Percentiles rank a stretch among this genome's conserved stretches.
Evolutionary conservation across 2,113 vertebrate species (phyloP).

Genomic region (Picathartes gymnocephalus): DNA sequence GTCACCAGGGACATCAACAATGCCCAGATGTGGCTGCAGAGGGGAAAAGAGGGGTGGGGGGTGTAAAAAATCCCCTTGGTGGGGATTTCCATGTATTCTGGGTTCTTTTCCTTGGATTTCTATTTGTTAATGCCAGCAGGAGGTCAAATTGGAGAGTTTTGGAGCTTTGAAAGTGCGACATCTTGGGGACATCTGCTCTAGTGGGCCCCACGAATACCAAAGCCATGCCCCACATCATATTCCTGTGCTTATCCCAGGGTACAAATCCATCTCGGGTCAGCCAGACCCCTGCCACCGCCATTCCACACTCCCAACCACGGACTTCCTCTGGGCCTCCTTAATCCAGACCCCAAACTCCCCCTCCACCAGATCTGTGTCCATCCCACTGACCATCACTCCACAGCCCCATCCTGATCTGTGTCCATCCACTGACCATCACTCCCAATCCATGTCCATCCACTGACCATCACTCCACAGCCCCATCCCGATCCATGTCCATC

Average conservation of each 20-base stretch:
- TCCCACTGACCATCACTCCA: background rate
- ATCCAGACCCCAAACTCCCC: conserved; percentile 82
- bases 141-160: background rate
- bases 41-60: background rate
- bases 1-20: background rate
- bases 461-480: too few species aligned
- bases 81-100: background rate
- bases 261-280: conserved; percentile 76
- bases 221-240: conserved; percentile 76
- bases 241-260: conserved; percentile 86
- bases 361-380: conserved; percentile 77
- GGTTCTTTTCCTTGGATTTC: background rate
- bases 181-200: background rate
- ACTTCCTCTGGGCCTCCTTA: conserved; percentile 78
- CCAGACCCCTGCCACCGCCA: conserved; percentile 80
- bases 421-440: too few species aligned
- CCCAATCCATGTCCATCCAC: fast-evolving
- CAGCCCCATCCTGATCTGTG: background rate
- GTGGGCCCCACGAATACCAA: fast-evolving
- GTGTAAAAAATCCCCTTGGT: fast-evolving
- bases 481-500: background rate
- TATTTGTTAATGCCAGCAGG: background rate
- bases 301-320: conserved; percentile 76
- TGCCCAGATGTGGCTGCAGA: background rate
- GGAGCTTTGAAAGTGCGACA: background rate